phyloP scores from a whole-genome alignment of 2,113 vertebrate species.

The Haliaeetus leucogaster region DNA sequence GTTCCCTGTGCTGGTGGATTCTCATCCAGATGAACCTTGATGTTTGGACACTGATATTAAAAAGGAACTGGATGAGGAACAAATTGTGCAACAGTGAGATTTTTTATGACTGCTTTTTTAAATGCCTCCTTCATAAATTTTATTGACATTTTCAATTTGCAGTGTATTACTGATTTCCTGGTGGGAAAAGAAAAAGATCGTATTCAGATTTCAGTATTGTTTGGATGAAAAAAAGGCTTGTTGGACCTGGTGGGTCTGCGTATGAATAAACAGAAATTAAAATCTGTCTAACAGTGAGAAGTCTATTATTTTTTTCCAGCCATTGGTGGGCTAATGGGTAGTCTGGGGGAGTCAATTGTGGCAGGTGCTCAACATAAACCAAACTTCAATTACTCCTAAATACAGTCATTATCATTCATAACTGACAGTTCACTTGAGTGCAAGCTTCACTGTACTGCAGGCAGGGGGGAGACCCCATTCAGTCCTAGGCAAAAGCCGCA shows the following conservation, averaged over 20 bases:
- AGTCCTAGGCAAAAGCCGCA: background rate
- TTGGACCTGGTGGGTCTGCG: background rate
- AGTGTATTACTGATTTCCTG: background rate
- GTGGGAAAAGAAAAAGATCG: background rate
- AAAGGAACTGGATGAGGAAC: background rate
- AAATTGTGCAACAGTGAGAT: background rate
- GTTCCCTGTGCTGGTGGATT: background rate
- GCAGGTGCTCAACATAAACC: background rate
- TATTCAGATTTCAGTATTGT: background rate
- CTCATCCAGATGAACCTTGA: background rate
- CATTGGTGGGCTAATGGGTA: background rate
- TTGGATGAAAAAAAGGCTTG: background rate
- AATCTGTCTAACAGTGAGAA: background rate
- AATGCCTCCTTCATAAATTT: background rate
- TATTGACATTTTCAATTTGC: background rate
- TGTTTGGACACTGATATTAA: background rate
- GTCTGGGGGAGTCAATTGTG: background rate
- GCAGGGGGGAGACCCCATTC: background rate
- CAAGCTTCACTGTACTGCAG: background rate
- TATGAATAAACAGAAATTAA: background rate
- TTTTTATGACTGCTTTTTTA: background rate
- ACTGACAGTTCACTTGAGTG: background rate
- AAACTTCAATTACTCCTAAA: background rate
- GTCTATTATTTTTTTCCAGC: background rate
- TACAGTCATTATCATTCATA: background rate